Evolutionary conservation across 2,797 vertebrate species (phyloP), one percentile per base, ranked within the genome.

Genomic region (Atherinosoma microstoma): DNA sequence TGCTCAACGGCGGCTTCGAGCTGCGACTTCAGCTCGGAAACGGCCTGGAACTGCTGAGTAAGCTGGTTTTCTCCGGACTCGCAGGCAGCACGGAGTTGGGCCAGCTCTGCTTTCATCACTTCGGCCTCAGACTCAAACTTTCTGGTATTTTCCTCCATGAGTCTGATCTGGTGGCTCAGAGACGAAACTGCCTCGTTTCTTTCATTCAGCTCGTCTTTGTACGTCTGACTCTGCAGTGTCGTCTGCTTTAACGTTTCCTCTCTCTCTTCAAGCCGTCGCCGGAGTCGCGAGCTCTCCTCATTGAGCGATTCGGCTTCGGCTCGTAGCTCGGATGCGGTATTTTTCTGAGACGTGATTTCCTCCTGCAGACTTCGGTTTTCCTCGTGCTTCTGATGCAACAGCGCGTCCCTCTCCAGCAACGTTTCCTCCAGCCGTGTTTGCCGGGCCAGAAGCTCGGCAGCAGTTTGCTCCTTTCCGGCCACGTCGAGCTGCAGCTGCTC

Each of bases 1-100:
- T 92, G 75, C 35, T 93, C 89, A 2, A 69, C 9, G 22, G 83
- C 60, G 0, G 3, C 35, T 47, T 79, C 72, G 1, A 94, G 53
- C 38, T 58, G 94, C 36, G 65, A 84, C 15, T 89, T 86, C 15
- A 96, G 89, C 29, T 91, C 83, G 4, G 90, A 93, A 3, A 89
- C 89, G 22, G 73, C 47, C 69, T 89, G 91, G 2, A 66, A 85
- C 67, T 91, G 89, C 69, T 84, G 88, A 30, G 64, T 51, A 4
- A 97, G 58, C 76, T 94, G 89, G 66, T 88, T 80, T 66, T 93
- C 91, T 78, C 89, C 94, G 42, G 84, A 81, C 60, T 95, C 90
- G 59, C 94, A 87, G 22, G 86, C 82, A 38, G 84, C 73, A 32
- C 34, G 70, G 35, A 93, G 87, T 7, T 49, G 22, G 0, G 4